These are phyloP conservation scores for Drosophila gunungcola DNA, from an alignment of 1,140 invertebrate genomes.

Conservation along the genomic window DNA sequence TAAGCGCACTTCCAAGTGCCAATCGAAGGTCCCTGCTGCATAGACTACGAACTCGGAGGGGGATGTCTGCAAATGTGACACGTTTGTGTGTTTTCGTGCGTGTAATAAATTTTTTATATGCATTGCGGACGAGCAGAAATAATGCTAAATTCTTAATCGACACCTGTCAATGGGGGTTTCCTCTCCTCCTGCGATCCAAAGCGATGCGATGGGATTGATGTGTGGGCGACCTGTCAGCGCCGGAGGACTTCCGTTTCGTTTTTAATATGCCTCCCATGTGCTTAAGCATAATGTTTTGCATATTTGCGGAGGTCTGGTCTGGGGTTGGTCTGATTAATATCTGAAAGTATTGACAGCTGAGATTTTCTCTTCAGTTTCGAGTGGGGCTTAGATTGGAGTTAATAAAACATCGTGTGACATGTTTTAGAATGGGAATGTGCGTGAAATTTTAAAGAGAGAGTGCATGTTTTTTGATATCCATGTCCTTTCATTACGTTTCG, in stretches of 20 bases:
- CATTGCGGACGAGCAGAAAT: constrained; percentile 70
- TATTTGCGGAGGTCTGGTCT: constrained; percentile 14
- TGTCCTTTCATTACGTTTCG: background rate
- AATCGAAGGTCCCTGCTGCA: constrained; percentile 42
- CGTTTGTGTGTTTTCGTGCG: constrained; percentile 81
- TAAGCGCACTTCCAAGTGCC: constrained; percentile 72
- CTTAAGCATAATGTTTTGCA: constrained; percentile 61
- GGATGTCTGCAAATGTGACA: constrained; percentile 66
- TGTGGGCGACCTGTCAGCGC: constrained; percentile 22
- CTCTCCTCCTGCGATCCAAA: constrained; percentile 1
- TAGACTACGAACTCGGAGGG: background rate
- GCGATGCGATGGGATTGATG: constrained; percentile 47
- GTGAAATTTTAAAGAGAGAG: constrained; percentile 35
- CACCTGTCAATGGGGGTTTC: constrained; percentile 74
- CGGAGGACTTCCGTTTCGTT: constrained; percentile 29
- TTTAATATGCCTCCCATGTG: constrained; percentile 75
- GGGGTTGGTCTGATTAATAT: constrained; percentile 71
- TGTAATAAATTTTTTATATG: constrained; percentile 83
- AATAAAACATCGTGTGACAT: constrained; percentile 75
- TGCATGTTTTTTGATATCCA: constrained; percentile 31
- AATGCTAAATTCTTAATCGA: constrained; percentile 83
- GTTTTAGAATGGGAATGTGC: constrained; percentile 63
- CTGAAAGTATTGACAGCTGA: constrained; percentile 79
- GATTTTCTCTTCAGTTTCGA: constrained; percentile 46
- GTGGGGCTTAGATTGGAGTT: constrained; percentile 49